Base-by-base conservation (phyloP, 37 sponge, comb jelly and placozoan species). In the Aplysina aerophoba region DNA sequence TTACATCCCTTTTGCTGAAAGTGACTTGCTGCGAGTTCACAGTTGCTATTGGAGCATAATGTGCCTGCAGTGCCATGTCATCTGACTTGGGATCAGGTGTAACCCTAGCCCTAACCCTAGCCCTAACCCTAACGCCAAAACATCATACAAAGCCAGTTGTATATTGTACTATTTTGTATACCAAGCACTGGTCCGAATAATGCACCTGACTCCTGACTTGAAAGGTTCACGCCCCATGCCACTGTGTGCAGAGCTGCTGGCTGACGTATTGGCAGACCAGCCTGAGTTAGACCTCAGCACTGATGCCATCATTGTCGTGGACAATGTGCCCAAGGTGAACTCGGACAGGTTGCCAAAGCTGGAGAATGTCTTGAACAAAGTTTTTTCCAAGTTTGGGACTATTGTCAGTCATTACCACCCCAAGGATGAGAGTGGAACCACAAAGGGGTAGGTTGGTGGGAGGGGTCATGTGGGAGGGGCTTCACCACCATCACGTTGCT, bases 301-400 rank as follows among this genome's bases (percentile, higher is more conserved):
- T 14, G 92, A 91, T 25, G 87, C 33, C 38, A 81, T 95, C 34
- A 89, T 97, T 50, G 94, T 97, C 1, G 97, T 97, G 64, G 97
- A 97, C 86, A 97, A 97, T 83, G 95, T 94, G 38, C 98, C 98
- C 54, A 87, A 92, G 67, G 84, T 87, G 19, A 80, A 60, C 11
- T 85, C 87, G 0, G 98, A 95, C 39, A 67, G 92, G 24, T 87
- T 99, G 90, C 86, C 60, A 5, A 97, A 93, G 58, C 91, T 99
- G 59, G 89, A 93, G 64, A 79, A 59, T 24, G 94, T 99, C 35
- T 80, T 99, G 36, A 85, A 81, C 67, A 95, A 92, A 59, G 95
- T 99, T 1, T 93, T 99, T 63, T 79, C 84, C 13, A 81, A 90
- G 44, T 99, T 95, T 93, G 99, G 99, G 2, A 79, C 38, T 17